Base-by-base conservation (phyloP, 2,113 vertebrate species). In the Hassar affinis region DNA sequence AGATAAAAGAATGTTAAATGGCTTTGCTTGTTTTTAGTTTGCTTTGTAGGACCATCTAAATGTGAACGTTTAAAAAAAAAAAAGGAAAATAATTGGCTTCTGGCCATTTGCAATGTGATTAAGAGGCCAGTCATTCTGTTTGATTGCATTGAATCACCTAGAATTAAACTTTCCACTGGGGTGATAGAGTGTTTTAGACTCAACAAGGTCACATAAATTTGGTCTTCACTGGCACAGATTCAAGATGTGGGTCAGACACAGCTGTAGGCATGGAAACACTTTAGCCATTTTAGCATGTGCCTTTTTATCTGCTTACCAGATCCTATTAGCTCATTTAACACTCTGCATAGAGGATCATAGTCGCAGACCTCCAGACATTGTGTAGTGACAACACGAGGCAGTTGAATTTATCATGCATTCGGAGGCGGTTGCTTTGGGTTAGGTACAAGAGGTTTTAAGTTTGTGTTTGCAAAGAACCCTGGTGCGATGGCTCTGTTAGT, bases 231-330 rank as follows among this genome's bases (percentile, higher is more conserved):
- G 68, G 69, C 79, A 79, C 64, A 51, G 76, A 75, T 75, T 79
- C 77, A 79, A 74, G 64, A 84, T 85, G 78, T 84, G 79, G 83
- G 83, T 85, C 86, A 87, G 86, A 82, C 80, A 83, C 71, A 79
- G 83, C 83, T 87, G 68, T 66, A 6, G 80, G 76, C 76, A 78
- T 52, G 27, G 51, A 76, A 72, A 68, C 59, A 77, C 51, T 68
- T 82, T 82, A 79, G 20, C 69, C 27, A 66, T 78, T 61, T 54
- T 38, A 61, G 51, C 35, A 59, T 57, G 27, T 42, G 54, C 22
- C 42, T 77, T 68, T n/a, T 77, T 76, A 35, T 68, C 68, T 74
- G 56, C 42, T 69, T 76, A 45, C 52, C 78, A 72, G 42, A 81
- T 47, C 66, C 69, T 47, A 49, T 47, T 59, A 35, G 6, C 42